phyloP scores from a whole-genome alignment of 2,113 vertebrate genomes.

The Thunnus thynnus region DNA sequence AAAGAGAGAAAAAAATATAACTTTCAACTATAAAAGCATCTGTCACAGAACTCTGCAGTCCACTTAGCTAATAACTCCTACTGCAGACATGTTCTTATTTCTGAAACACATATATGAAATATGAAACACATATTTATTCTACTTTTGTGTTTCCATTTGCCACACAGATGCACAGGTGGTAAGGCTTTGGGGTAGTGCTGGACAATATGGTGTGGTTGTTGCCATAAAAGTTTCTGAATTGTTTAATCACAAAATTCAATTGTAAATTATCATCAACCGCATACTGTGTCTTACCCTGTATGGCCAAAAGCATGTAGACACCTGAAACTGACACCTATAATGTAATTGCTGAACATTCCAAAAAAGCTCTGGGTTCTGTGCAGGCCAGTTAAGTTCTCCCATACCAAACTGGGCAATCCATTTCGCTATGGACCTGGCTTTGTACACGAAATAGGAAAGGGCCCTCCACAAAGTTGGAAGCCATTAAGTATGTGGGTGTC shows the following conservation, averaged over 20 bases:
- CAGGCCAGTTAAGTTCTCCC: background rate
- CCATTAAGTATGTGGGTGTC: background rate
- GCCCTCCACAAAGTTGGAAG: background rate
- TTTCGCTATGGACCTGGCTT: background rate
- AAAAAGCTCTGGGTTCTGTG: background rate
- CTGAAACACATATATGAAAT: background rate
- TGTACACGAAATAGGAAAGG: background rate
- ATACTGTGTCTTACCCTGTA: background rate
- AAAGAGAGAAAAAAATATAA: background rate
- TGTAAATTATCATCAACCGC: background rate
- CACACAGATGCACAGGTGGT: background rate
- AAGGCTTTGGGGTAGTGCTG: background rate
- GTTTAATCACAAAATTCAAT: background rate
- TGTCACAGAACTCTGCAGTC: constrained; percentile 10
- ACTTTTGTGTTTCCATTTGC: background rate
- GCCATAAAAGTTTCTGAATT: background rate
- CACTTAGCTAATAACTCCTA: constrained; percentile 21
- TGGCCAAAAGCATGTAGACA: background rate
- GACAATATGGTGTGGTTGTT: background rate
- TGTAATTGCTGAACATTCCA: background rate
- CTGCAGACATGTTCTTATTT: background rate
- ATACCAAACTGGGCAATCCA: background rate
- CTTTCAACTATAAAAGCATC: constrained; percentile 34
- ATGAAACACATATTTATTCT: background rate
- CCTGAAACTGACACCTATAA: background rate